These are phyloP conservation scores for Xestia ashworthii DNA, from an alignment of 2,888 invertebrate genomes.

Conservation along the genomic window DNA sequence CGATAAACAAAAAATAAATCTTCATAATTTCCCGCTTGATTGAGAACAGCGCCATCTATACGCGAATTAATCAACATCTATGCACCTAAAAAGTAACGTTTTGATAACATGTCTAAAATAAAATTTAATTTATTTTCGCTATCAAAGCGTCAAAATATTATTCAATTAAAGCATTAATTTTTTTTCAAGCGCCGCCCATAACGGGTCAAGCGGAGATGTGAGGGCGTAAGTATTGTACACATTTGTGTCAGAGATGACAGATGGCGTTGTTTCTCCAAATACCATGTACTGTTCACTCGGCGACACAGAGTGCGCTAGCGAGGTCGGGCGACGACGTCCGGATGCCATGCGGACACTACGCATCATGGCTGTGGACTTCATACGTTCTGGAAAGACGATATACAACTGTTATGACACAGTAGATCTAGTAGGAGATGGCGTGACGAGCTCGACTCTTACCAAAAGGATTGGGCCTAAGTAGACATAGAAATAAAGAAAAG, in stretches of 20 bases:
- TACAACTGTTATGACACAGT: not conserved
- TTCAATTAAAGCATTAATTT: slow-evolving; percentile 75
- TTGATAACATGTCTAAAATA: slow-evolving; percentile 47
- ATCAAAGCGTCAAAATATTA: slow-evolving; percentile 13
- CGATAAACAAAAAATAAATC: slow-evolving; percentile 36
- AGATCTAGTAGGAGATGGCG: not conserved
- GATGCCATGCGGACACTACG: slow-evolving; percentile 81
- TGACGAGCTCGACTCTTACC: not conserved
- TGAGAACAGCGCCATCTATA: slow-evolving; percentile 62
- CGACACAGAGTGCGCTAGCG: slow-evolving; percentile 36
- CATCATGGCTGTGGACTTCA: slow-evolving; percentile 82
- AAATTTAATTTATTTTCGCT: slow-evolving; percentile 56
- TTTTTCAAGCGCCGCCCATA: slow-evolving; percentile 83
- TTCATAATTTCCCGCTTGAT: slow-evolving; percentile 42
- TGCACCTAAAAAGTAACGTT: slow-evolving; percentile 20
- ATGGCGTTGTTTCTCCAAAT: slow-evolving; percentile 69
- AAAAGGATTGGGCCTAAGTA: not conserved
- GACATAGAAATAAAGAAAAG: not conserved
- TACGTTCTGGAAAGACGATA: slow-evolving; percentile 77
- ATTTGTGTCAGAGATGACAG: slow-evolving; percentile 62
- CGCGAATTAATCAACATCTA: slow-evolving; percentile 42
- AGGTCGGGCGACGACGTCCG: slow-evolving; percentile 72
- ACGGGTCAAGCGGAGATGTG: slow-evolving; percentile 75
- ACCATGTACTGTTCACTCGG: slow-evolving; percentile 61
- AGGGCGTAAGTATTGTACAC: slow-evolving; percentile 47